A percentile compares a stretch with the other conserved stretches of the same genome.
phyloP scores from a whole-genome alignment of 2,888 invertebrate genomes.

The Drosophila cyrtoloma region DNA sequence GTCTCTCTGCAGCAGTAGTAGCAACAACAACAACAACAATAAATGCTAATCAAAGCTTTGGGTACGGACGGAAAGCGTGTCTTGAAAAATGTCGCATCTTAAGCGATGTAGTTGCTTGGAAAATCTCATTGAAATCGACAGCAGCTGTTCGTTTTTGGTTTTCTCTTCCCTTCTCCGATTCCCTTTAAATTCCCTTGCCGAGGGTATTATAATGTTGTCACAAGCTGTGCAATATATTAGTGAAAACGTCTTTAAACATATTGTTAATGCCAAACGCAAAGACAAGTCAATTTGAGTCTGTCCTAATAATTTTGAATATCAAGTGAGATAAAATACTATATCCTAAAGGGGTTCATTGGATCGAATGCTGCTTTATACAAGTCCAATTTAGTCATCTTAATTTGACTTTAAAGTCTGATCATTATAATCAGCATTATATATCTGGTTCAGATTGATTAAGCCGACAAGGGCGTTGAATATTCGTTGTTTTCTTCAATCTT shows the following conservation, averaged over 20 bases:
- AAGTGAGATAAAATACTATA: neutral
- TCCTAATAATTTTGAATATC: neutral
- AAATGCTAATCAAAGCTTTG: constrained; percentile 72
- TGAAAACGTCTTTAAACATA: neutral
- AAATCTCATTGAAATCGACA: constrained; percentile 61
- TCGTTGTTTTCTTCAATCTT: neutral
- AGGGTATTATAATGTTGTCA: neutral
- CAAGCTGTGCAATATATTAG: neutral
- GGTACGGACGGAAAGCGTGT: constrained; percentile 33
- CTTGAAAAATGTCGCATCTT: constrained; percentile 75
- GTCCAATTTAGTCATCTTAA: neutral
- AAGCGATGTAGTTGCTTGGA: constrained; percentile 73
- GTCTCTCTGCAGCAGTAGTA: constrained; percentile 39
- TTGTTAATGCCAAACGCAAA: neutral
- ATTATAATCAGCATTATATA: neutral
- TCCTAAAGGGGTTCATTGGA: neutral
- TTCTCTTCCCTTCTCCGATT: neutral
- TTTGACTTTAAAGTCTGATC: neutral
- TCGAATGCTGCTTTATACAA: neutral
- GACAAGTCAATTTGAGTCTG: neutral
- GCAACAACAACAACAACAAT: constrained; percentile 4
- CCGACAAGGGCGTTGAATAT: neutral
- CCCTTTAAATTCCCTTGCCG: neutral
- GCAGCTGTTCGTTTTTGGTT: constrained; percentile 50
- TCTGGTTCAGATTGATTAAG: neutral